Percentiles rank a stretch among this genome's conserved stretches.
phyloP scores from a whole-genome alignment of 2,888 invertebrate genomes.

The Yponomeuta sedellus region DNA sequence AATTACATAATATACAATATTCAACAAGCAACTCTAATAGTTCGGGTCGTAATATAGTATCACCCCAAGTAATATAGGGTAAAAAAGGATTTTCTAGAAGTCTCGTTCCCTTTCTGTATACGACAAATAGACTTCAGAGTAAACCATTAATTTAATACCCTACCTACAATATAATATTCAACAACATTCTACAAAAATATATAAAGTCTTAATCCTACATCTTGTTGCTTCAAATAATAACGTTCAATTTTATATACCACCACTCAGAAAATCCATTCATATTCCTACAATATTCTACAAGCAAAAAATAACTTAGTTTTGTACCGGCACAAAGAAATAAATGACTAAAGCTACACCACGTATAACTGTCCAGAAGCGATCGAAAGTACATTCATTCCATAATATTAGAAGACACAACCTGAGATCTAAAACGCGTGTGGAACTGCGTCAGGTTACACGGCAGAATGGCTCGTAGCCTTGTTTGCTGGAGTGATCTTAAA shows the following conservation, averaged over 20 bases:
- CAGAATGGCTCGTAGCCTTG: too few species aligned
- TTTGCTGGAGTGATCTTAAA: too few species aligned
- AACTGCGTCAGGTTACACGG: too few species aligned
- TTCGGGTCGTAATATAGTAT: too few species aligned
- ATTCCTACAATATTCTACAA: background rate
- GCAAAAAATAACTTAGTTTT: background rate
- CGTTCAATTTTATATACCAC: background rate
- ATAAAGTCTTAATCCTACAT: background rate
- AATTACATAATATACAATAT: background rate
- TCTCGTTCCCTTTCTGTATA: too few species aligned
- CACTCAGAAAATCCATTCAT: background rate
- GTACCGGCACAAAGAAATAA: background rate
- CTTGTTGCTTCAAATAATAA: background rate
- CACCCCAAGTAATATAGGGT: too few species aligned
- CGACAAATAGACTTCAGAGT: too few species aligned
- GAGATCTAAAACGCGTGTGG: too few species aligned
- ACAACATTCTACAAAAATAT: background rate
- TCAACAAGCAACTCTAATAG: background rate
- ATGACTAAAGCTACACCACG: background rate
- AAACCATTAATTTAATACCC: background rate
- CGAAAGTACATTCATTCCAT: too few species aligned
- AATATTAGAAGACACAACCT: too few species aligned
- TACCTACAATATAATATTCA: background rate
- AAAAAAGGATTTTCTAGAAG: too few species aligned
- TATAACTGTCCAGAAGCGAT: background rate